These are phyloP conservation scores for Neotoma lepida DNA, from an alignment of 2,113 vertebrate species.

Conservation along the genomic window DNA sequence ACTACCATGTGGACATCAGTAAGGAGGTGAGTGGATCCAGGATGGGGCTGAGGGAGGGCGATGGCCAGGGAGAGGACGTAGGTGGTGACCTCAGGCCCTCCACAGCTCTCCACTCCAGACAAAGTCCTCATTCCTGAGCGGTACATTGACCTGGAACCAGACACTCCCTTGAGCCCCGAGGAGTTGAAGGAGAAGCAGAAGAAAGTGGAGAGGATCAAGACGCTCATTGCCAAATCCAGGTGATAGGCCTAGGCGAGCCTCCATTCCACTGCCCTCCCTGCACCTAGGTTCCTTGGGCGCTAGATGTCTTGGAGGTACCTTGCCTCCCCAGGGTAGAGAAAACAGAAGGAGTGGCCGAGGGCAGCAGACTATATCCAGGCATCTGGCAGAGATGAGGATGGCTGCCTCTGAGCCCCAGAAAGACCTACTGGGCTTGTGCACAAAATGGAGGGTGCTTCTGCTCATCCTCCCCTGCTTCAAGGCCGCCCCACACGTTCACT, in stretches of 20 bases:
- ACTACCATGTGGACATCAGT: conserved; percentile 88
- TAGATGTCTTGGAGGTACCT: not conserved
- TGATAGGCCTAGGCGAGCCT: conserved; percentile 69
- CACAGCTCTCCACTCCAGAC: conserved; percentile 91
- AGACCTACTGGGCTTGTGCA: not conserved
- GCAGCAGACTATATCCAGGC: not conserved
- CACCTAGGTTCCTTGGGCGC: not conserved
- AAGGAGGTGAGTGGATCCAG: conserved; percentile 86
- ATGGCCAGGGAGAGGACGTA: accelerated
- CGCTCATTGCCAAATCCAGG: conserved; percentile 98
- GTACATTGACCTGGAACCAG: conserved; percentile 91
- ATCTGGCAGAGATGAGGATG: too few species aligned
- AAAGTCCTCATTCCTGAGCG: conserved; percentile 94
- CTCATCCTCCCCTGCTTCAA: conserved; percentile 1
- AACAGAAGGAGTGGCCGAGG: not conserved
- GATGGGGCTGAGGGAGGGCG: accelerated
- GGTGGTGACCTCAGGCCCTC: not conserved
- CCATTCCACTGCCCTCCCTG: not conserved
- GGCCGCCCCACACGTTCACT: not conserved
- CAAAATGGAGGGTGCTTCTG: not conserved
- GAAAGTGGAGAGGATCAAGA: conserved; percentile 97
- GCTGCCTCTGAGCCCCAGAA: not conserved
- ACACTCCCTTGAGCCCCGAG: conserved; percentile 91
- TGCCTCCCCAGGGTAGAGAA: not conserved
- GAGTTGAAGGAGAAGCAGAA: conserved; percentile 96